Evolutionary conservation across 2,113 vertebrate species (phyloP).

Genomic region (Mastomys coucha): DNA sequence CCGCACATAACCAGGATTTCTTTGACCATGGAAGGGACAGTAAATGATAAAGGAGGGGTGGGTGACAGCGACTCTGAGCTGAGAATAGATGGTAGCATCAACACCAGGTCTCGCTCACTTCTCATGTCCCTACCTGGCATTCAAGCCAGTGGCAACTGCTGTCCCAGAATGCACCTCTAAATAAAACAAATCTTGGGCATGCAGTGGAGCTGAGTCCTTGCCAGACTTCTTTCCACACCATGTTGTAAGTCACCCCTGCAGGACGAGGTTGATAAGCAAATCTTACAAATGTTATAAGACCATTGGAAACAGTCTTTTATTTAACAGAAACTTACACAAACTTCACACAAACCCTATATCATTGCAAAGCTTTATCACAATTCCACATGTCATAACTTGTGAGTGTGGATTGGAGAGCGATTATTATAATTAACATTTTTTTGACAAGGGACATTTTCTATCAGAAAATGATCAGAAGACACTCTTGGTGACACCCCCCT

Average conservation of each 20-base stretch:
- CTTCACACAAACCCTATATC: constrained; percentile 81
- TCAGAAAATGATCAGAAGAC: constrained; percentile 60
- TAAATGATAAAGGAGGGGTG: neutral
- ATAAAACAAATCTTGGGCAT: neutral
- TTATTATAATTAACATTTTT: constrained; percentile 73
- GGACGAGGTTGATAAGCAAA: constrained; percentile 75
- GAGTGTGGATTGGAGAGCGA: constrained; percentile 59
- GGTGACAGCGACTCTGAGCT: neutral
- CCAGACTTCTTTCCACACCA: constrained; percentile 46
- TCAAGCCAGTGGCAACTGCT: neutral
- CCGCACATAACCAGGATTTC: neutral
- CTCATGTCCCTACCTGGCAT: neutral
- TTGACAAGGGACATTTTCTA: constrained; percentile 72
- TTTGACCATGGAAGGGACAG: neutral
- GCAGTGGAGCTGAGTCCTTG: constrained; percentile 63
- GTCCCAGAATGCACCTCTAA: neutral
- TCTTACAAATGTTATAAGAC: constrained; percentile 84
- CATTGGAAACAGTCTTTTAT: constrained; percentile 85
- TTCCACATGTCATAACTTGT: constrained; percentile 75
- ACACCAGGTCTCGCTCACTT: neutral
- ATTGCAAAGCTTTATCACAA: constrained; percentile 81
- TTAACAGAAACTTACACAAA: constrained; percentile 84
- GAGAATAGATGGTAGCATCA: neutral
- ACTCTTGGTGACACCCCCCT: neutral
- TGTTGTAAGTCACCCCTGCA: neutral